A percentile compares a stretch with the other conserved stretches of the same genome.
phyloP scores from a whole-genome alignment of 1,140 invertebrate species.

The Bombus difficillimus region DNA sequence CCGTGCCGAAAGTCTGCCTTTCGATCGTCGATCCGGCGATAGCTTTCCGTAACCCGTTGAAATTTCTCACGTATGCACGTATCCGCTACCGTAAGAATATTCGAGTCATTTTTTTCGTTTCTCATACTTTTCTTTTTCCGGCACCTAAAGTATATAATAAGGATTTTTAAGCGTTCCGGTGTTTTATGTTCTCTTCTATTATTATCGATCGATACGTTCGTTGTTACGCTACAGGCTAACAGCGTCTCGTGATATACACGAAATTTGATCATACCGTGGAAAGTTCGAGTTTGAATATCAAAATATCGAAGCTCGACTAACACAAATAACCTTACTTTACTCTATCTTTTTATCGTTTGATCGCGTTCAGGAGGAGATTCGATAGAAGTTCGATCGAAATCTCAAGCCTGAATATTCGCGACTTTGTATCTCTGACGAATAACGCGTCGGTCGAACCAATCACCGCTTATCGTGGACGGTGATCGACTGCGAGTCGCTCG shows the following conservation, averaged over 20 bases:
- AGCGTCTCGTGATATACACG: not conserved
- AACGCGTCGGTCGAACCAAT: not conserved
- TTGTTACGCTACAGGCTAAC: too few species aligned
- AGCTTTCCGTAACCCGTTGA: conserved; percentile 12
- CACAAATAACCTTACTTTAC: not conserved
- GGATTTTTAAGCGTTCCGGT: too few species aligned
- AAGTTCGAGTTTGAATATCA: not conserved
- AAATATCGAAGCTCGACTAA: not conserved
- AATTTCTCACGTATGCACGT: not conserved
- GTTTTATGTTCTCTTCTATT: too few species aligned
- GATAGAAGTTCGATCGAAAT: not conserved
- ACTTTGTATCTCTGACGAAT: conserved; percentile 13
- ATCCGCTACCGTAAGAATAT: too few species aligned
- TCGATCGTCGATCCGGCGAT: not conserved
- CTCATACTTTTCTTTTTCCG: rapidly evolving
- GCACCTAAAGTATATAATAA: too few species aligned
- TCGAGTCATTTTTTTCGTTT: too few species aligned
- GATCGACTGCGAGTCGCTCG: conserved; percentile 7
- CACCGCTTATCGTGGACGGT: conserved; percentile 1
- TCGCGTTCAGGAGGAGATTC: not conserved
- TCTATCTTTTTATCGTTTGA: conserved; percentile 34
- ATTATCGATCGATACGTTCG: too few species aligned
- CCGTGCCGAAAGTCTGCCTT: not conserved
- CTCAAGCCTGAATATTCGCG: conserved; percentile 17
- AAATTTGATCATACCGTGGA: not conserved